Evolutionary conservation across 92 coral and sea anemone species (phyloP).

Genomic region (Paramuricea clavata): DNA sequence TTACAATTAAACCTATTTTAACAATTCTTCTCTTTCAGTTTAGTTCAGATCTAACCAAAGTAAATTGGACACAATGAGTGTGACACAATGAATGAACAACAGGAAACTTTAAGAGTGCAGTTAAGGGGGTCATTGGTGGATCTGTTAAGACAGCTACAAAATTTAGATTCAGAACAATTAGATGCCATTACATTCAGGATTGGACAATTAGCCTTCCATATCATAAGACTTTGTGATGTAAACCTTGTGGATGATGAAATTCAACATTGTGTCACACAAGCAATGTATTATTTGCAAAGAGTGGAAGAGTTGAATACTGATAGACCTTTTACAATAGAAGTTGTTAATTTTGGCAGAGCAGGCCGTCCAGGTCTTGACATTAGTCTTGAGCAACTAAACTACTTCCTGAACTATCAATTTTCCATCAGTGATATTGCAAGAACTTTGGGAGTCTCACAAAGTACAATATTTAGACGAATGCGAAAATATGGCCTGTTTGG

Average conservation of each 20-base stretch:
- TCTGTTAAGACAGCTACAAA: slow-evolving; percentile 49
- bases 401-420: slow-evolving; percentile 53
- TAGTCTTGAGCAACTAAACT: slow-evolving; percentile 42
- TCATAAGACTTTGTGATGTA: slow-evolving; percentile 62
- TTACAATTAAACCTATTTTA: no score
- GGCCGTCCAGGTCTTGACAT: slow-evolving; percentile 63
- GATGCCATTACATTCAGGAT: slow-evolving; percentile 54
- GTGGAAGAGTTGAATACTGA: slow-evolving; percentile 58
- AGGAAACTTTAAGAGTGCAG: slow-evolving; percentile 45
- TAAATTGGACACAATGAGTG: no score
- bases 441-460: slow-evolving; percentile 67
- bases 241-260: slow-evolving; percentile 59
- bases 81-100: not conserved
- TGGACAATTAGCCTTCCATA: slow-evolving; percentile 65
- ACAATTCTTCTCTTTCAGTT: no score
- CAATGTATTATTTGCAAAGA: slow-evolving; percentile 53
- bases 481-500: slow-evolving; percentile 51
- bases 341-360: slow-evolving; percentile 43
- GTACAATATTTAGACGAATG: slow-evolving; percentile 66
- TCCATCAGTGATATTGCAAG: slow-evolving; percentile 60
- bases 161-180: slow-evolving; percentile 61
- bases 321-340: slow-evolving; percentile 49
- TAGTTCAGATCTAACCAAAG: no score
- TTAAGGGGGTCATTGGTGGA: slow-evolving; percentile 62
- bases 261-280: slow-evolving; percentile 55